Evolutionary conservation across 2,797 vertebrate species (phyloP).

Genomic region (Leucoraja ocellata): DNA sequence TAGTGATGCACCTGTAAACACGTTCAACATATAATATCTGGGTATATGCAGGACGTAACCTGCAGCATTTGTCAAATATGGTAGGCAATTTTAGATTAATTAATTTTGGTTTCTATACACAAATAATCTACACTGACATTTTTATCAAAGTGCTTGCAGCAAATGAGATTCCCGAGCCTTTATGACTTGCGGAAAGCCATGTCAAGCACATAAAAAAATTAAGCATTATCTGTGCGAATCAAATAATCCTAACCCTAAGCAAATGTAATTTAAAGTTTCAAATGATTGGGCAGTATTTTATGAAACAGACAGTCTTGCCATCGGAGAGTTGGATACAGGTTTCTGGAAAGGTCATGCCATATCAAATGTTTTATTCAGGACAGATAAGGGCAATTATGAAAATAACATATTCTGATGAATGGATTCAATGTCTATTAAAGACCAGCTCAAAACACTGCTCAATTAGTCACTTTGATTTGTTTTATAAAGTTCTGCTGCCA

Average conservation of each 20-base stretch:
- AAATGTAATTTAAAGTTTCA: neutral
- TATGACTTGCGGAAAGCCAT: neutral
- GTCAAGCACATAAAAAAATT: neutral
- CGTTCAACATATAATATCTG: neutral
- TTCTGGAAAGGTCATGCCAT: neutral
- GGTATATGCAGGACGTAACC: neutral
- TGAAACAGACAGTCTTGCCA: neutral
- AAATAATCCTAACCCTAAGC: neutral
- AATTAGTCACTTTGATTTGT: neutral
- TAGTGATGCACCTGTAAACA: neutral
- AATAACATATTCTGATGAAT: neutral
- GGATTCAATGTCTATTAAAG: neutral
- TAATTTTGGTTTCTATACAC: neutral
- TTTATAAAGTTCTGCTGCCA: neutral
- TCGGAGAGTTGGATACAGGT: neutral
- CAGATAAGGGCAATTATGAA: neutral
- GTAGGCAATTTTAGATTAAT: conserved; percentile 18
- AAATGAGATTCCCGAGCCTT: neutral
- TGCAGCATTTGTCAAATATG: neutral
- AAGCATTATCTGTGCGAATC: neutral
- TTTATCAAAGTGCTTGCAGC: neutral
- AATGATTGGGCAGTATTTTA: neutral
- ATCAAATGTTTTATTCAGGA: neutral
- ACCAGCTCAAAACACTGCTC: neutral
- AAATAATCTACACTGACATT: neutral